Evolutionary conservation across 2,797 vertebrate species (phyloP), one percentile per base, ranked within the genome.

Genomic region (Sebastes vulpes): DNA sequence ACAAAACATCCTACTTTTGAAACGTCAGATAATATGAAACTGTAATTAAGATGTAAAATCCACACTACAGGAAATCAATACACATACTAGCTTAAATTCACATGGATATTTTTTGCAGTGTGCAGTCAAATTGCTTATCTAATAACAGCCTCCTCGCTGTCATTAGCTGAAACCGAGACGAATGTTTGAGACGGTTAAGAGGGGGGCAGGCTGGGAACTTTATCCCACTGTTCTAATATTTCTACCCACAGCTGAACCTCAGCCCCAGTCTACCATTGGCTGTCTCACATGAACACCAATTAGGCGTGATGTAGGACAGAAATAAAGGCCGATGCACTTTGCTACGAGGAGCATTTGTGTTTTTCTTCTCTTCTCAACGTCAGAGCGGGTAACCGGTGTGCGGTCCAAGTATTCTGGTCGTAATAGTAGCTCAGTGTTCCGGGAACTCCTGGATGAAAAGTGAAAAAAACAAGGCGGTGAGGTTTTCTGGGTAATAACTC

Each of bases 401-500:
- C 89, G 87, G 91, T 94, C 93, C 92, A 94, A 94, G 92, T 92
- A 91, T 91, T 92, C 90, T 91, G 91, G 92, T 94, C 80, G 86
- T 93, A 95, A 95, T 90, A 90, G 88, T 69, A 83, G 90, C 89
- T 90, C 90, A 90, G 89, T 83, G 88, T 96, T 95, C 93, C 92
- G 92, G 93, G 93, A 96, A 94, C 82, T 91, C 86, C 11, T 10
- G 91, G 78, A 89, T 87, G 77, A 90, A 93, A 91, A 86, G 78
- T 88, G 71, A 88, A 92, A 92, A 79, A 92, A 87, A 89, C 57
- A 86, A 83, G 73, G 89, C 42, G 53, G 84, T 91, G 91, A 92
- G 92, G 92, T 94, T 95, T 93, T 94, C 85, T 90, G 92, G 85
- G 90, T 94, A 94, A 93, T 93, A 95, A 95, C 90, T 94, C 85